phyloP scores from a whole-genome alignment of 2,797 vertebrate genomes.

The Limnodromus scolopaceus region DNA sequence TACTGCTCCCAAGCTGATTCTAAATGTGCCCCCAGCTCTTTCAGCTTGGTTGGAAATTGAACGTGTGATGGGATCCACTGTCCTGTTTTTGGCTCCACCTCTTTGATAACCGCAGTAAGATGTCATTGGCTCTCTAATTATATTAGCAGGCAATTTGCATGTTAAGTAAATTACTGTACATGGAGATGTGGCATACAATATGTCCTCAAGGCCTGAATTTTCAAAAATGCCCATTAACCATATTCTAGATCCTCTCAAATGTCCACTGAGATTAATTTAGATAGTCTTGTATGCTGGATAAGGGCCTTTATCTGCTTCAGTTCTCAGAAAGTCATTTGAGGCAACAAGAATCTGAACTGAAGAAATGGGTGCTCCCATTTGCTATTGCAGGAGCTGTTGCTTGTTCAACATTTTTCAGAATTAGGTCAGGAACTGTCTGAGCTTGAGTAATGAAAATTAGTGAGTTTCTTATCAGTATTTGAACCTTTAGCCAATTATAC shows the following conservation, averaged over 20 bases:
- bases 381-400: not conserved
- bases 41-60: not conserved
- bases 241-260: not conserved
- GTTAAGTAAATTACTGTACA: not conserved
- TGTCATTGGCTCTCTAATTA: not conserved
- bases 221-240: not conserved
- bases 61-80: not conserved
- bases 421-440: not conserved
- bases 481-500: not conserved
- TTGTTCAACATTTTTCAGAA: not conserved
- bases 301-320: not conserved
- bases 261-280: not conserved
- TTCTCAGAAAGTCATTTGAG: not conserved
- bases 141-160: not conserved
- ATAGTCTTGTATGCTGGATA: not conserved
- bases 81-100: not conserved
- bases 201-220: not conserved
- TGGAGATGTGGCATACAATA: not conserved
- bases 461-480: not conserved
- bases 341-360: not conserved
- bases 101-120: not conserved
- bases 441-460: not conserved
- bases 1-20: not conserved
- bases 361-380: not conserved
- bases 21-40: not conserved